phyloP scores from a whole-genome alignment of 2,888 invertebrate species.

The Platerodrilus igneus region DNA sequence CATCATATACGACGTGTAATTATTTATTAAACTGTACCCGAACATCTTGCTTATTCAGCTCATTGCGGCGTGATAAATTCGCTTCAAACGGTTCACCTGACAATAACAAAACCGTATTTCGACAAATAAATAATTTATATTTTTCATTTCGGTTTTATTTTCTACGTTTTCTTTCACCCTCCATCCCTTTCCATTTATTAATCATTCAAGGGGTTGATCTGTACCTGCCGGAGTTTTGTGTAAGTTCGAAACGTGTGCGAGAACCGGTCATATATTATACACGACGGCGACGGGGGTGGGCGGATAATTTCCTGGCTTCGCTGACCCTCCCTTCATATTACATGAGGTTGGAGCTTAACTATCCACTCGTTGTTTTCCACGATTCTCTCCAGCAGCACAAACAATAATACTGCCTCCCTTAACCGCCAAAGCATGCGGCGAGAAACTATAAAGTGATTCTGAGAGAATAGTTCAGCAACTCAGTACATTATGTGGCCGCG shows the following conservation, averaged over 20 bases:
- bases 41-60: too few relatives aligned
- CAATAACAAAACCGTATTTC: too few relatives aligned
- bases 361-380: slow-evolving; percentile 26
- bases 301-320: slow-evolving; percentile 30
- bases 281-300: slow-evolving; percentile 29
- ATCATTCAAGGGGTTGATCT: slow-evolving; percentile 22
- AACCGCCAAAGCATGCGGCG: slow-evolving; percentile 35
- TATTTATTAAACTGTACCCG: too few relatives aligned
- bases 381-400: slow-evolving; percentile 31
- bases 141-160: too few relatives aligned
- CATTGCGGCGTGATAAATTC: too few relatives aligned
- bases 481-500: slow-evolving; percentile 37
- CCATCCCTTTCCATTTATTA: slow-evolving; percentile 18
- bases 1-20: too few relatives aligned
- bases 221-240: slow-evolving; percentile 26
- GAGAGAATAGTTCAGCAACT: slow-evolving; percentile 38
- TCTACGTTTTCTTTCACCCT: too few relatives aligned
- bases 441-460: slow-evolving; percentile 40
- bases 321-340: slow-evolving; percentile 36
- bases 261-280: slow-evolving; percentile 32
- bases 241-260: slow-evolving; percentile 23
- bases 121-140: too few relatives aligned
- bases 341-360: slow-evolving; percentile 27
- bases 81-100: too few relatives aligned
- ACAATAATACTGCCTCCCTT: slow-evolving; percentile 36